Base-by-base conservation (phyloP, 2,797 vertebrate species). In the Simalia tracyae region DNA sequence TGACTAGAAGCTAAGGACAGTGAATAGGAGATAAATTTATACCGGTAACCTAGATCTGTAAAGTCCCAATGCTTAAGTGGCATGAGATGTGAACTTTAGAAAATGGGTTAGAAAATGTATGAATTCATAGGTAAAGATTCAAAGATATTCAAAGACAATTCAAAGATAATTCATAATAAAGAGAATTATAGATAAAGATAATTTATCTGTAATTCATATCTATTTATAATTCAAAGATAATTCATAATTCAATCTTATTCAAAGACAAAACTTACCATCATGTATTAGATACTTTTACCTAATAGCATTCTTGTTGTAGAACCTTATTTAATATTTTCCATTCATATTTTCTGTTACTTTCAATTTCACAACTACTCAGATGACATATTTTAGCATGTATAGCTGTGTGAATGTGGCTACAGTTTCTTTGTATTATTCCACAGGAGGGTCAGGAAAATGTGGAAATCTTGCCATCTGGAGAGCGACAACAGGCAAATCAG, bases 381-480 rank as follows among this genome's bases (percentile, higher is more conserved):
- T 5, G 31, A 31, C 66, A 64, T 26, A 61, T 17, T 4, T 22
- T 88, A 26, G 28, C 14, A 90, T 22, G 24, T n/a, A 24, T 22
- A 66, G 19, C 10, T 19, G 4, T 54, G 12, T 87, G 6, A 9
- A 54, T 85, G 10, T 84, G 15, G 22, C 42, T 84, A 60, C 6
- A 81, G 12, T 87, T 89, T 59, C 22, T 12, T 90, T 93, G 84
- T 6, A 5, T 31, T 96, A 17, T 54, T 91, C 86, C 92, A 59
- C 89, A 99, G 99, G 99, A 99, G 28, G 99, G 99, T 86, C 99
- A 98, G 92, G 99, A 99, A 96, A 98, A 99, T 0, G 98, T 99
- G 42, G 98, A 99, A 96, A 99, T 99, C 81, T 97, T 99, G 0
- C 99, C 99, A 0, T 98, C 99, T 0, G 99, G 99, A 64, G 98